Base-by-base conservation (phyloP, 2,888 invertebrate genomes). In the Acanthosepion pharaonis region DNA sequence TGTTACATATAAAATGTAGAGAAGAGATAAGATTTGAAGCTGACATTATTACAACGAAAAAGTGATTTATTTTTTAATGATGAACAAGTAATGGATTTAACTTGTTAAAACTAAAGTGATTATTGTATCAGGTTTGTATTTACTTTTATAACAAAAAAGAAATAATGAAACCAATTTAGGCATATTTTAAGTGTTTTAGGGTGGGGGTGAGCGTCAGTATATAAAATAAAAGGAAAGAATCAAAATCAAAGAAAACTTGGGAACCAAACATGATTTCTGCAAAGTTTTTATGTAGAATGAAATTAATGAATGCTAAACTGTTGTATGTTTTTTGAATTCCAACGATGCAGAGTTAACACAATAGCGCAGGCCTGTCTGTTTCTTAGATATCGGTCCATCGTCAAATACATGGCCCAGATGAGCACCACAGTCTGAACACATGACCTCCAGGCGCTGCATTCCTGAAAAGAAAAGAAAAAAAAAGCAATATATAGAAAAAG, bases 311-410 rank as follows among this genome's bases (percentile, higher is more conserved):
- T 91, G 91, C 95, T 95, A 97, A 94, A 97, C 97, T 49, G 97
- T 97, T 18, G 97, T 97, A 95, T 97, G 97, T 95, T 97, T 97
- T 94, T 96, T 96, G 95, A 97, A 97, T 95, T 97, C 96, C 51
- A 97, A 96, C 4, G 97, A 97, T 28, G 96, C 97, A 11, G 97
- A 97, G 96, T 97, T 97, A 53, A 97, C 96, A 96, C 97, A 97
- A 96, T 97, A 97, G 20, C 97, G 96, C 11, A 97, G 94, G 4
- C 96, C 96, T 11, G 96, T 96, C 23, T 96, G 97, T 64, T 96
- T 96, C 28, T 49, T 93, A 23, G 93, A 93, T 93, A 53, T 15
- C 9, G 97, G 97, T 23, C 97, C 97, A 95, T 97, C 97, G 93
- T 97, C 96, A 94, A 96, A 96, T 53, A 96, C 96, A 94, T 96